Conservation (phyloP, 2,888 invertebrate species). For the Aporophyla nigra region DNA sequence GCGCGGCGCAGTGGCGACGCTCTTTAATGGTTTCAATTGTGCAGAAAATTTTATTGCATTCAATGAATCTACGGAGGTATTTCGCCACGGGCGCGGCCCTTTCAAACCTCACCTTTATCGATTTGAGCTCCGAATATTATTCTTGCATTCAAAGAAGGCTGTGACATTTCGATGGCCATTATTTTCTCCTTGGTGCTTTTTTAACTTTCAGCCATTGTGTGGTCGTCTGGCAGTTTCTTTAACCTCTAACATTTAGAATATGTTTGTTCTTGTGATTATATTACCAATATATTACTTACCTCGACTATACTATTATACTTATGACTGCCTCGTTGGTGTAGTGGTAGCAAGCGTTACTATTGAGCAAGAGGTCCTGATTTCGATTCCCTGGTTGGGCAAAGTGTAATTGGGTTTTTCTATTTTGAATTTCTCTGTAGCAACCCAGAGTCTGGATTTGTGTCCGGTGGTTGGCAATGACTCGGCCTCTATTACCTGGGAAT, state of each 20-base stretch:
- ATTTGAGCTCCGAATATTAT: constrained; percentile 71
- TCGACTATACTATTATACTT: too few relatives aligned
- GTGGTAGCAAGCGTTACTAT: too few relatives aligned
- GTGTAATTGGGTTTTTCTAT: too few relatives aligned
- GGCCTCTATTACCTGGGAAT: too few relatives aligned
- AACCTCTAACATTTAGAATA: constrained; percentile 24
- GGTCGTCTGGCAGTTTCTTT: constrained; percentile 1
- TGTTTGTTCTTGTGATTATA: constrained; percentile 14
- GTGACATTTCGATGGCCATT: constrained; percentile 60
- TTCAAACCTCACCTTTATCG: constrained; percentile 81
- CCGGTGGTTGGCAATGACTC: too few relatives aligned
- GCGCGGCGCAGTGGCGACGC: constrained; percentile 80
- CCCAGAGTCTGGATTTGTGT: too few relatives aligned
- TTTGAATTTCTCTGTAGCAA: too few relatives aligned
- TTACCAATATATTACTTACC: not conserved
- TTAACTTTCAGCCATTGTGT: constrained; percentile 33
- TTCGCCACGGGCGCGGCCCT: constrained; percentile 76
- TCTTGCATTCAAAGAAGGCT: constrained; percentile 67
- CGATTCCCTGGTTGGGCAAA: too few relatives aligned
- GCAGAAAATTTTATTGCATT: constrained; percentile 90
- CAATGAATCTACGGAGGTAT: constrained; percentile 83
- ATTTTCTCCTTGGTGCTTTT: constrained; percentile 54
- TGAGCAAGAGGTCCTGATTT: too few relatives aligned
- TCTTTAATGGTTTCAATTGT: constrained; percentile 90
- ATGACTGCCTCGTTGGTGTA: too few relatives aligned